A percentile compares a stretch with the other conserved stretches of the same genome.
These are phyloP conservation scores for Pentalonia nigronervosa DNA, from an alignment of 1,140 invertebrate genomes.

Conservation along the genomic window DNA sequence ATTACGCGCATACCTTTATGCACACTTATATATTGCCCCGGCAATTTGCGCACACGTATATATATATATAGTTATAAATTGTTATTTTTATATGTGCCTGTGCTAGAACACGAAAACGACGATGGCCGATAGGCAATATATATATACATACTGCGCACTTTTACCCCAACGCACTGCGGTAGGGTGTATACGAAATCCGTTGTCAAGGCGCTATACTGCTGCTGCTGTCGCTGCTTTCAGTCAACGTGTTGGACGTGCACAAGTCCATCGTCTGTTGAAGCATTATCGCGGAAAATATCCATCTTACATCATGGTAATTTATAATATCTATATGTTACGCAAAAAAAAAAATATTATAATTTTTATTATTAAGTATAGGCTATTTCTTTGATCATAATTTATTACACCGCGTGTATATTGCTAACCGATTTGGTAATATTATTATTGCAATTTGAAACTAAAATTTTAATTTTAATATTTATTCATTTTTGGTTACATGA, in stretches of 20 bases:
- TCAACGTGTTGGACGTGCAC: constrained; percentile 37
- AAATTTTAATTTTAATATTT: background rate
- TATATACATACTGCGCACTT: background rate
- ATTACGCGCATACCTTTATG: background rate
- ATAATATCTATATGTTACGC: background rate
- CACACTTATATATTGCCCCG: too few relatives aligned
- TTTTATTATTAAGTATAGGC: background rate
- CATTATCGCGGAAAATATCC: background rate
- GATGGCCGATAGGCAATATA: background rate
- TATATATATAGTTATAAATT: background rate
- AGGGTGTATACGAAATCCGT: background rate
- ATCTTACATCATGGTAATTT: constrained; percentile 24
- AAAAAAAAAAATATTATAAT: background rate
- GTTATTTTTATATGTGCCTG: background rate
- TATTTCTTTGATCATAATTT: background rate
- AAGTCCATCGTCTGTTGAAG: constrained; percentile 12
- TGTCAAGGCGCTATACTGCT: background rate
- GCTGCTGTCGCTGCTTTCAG: background rate
- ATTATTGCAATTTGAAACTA: background rate
- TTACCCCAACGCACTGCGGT: background rate
- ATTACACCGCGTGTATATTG: background rate
- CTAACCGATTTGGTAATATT: too few relatives aligned
- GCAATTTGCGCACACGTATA: background rate
- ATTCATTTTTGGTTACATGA: too few relatives aligned
- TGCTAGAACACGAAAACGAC: background rate